A percentile compares a stretch with the other conserved stretches of the same genome.
Evolutionary conservation across 2,113 vertebrate genomes (phyloP).

Genomic region (Eonycteris spelaea): DNA sequence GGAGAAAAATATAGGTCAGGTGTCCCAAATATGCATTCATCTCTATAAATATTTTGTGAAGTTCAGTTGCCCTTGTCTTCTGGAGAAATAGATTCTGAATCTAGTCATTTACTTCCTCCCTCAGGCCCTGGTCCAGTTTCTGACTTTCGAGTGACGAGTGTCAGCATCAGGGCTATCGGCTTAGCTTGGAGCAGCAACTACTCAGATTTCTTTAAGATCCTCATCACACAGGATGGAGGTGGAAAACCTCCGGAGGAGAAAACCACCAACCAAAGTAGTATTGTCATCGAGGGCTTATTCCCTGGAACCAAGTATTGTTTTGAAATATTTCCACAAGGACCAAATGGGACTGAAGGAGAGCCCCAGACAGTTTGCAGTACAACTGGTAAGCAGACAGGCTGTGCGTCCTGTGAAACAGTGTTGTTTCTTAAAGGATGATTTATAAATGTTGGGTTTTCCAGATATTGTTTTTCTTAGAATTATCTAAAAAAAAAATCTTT

Average conservation of each 20-base stretch:
- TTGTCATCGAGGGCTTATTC: neutral
- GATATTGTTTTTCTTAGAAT: neutral
- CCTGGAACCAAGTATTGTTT: slow-evolving; percentile 40
- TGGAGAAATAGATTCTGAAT: neutral
- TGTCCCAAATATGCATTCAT: neutral
- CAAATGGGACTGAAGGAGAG: slow-evolving; percentile 18
- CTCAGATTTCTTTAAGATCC: neutral
- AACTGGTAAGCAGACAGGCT: slow-evolving; percentile 8
- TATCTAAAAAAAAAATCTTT: neutral
- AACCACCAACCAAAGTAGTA: neutral
- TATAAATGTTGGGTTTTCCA: neutral
- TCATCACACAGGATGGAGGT: fast-evolving
- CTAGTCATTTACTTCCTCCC: neutral
- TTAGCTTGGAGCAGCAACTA: neutral
- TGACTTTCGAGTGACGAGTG: fast-evolving
- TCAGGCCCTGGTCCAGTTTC: neutral
- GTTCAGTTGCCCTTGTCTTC: neutral
- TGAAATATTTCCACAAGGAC: slow-evolving; percentile 40
- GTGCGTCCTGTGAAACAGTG: neutral
- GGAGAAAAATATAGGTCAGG: neutral
- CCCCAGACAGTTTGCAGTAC: fast-evolving
- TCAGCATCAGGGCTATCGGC: neutral
- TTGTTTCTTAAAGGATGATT: neutral
- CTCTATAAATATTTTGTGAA: neutral
- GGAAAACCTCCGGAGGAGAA: fast-evolving